A percentile compares a stretch with the other conserved stretches of the same genome.
These are phyloP conservation scores for Eira barbara DNA, from an alignment of 2,113 vertebrate species.

Conservation along the genomic window DNA sequence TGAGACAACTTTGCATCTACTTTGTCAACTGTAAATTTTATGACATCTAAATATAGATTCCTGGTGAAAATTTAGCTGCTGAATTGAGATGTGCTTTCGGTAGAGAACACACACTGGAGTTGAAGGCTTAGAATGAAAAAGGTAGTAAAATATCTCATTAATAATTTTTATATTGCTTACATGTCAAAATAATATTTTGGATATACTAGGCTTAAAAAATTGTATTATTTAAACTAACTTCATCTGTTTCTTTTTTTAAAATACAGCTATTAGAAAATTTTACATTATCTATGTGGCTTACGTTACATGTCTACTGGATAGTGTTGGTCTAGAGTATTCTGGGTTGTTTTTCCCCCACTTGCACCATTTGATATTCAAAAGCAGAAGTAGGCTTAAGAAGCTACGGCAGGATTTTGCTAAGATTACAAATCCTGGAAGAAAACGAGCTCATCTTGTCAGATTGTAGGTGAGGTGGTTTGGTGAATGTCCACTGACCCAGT, in stretches of 20 bases:
- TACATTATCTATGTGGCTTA: not conserved
- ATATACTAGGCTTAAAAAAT: not conserved
- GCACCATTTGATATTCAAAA: not conserved
- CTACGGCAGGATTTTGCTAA: not conserved
- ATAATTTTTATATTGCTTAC: not conserved
- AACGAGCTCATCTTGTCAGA: not conserved
- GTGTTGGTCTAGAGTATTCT: not conserved
- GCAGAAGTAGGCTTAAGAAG: not conserved
- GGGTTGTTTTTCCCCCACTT: not conserved
- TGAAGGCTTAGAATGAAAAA: not conserved
- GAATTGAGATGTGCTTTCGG: not conserved
- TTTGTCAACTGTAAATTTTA: not conserved
- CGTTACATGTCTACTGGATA: not conserved
- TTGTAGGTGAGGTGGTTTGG: not conserved
- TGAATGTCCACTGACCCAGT: not conserved
- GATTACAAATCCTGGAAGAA: not conserved
- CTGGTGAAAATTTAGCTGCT: not conserved
- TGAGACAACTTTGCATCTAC: not conserved
- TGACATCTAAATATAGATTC: not conserved
- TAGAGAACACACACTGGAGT: not conserved
- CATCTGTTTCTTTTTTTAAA: not conserved
- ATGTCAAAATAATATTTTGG: not conserved
- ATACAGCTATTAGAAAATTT: not conserved
- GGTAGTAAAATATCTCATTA: not conserved
- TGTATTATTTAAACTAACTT: not conserved